A percentile compares a stretch with the other conserved stretches of the same genome.
Evolutionary conservation across 2,113 vertebrate species (phyloP).

Genomic region (Phylloscopus trochilus): DNA sequence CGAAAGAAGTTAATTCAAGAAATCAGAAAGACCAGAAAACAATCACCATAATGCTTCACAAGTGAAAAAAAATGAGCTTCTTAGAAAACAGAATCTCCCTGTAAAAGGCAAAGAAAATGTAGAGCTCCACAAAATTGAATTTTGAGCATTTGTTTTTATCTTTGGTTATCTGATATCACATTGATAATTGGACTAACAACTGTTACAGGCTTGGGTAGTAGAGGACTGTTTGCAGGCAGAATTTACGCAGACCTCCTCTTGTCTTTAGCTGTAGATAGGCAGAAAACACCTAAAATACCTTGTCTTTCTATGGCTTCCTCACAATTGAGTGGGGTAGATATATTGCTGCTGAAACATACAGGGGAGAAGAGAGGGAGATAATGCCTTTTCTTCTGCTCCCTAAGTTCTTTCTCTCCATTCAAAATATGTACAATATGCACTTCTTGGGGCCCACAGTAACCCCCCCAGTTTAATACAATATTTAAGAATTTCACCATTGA

Average conservation of each 20-base stretch:
- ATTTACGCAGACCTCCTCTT: not conserved
- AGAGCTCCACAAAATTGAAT: not conserved
- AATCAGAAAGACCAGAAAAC: not conserved
- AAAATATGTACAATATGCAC: not conserved
- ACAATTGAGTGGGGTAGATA: not conserved
- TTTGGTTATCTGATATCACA: not conserved
- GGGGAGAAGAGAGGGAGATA: not conserved
- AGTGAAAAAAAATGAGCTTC: not conserved
- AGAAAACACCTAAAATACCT: not conserved
- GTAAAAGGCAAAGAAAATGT: not conserved
- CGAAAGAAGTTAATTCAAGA: not conserved
- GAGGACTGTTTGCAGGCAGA: not conserved
- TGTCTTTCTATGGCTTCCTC: not conserved
- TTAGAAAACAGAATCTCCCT: not conserved
- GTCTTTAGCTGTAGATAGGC: not conserved
- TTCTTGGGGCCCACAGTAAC: not conserved
- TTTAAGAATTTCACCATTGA: not conserved
- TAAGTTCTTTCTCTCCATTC: not conserved
- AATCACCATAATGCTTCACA: not conserved
- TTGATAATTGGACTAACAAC: not conserved
- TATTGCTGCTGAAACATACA: not conserved
- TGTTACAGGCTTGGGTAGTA: not conserved
- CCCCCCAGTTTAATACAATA: not conserved
- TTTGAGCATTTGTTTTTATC: not conserved
- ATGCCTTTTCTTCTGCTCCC: not conserved